Base-by-base conservation (phyloP, 2,888 invertebrate genomes). In the Synanthedon myopaeformis region DNA sequence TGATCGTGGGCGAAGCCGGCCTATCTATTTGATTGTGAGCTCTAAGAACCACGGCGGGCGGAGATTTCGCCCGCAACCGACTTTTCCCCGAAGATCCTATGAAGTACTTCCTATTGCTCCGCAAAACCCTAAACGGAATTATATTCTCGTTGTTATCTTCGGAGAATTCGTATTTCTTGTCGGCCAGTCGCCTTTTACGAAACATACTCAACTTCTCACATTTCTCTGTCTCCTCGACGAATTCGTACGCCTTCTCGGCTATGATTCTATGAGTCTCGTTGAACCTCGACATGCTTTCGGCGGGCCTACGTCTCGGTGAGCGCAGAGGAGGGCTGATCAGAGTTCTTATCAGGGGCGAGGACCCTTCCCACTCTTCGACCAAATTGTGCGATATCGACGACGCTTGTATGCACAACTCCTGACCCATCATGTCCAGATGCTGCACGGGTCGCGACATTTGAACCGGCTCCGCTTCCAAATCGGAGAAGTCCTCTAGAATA, bases 161-260 rank as follows among this genome's bases (percentile, higher is more conserved):
- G 0, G 94, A 94, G 70, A 96, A 96, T 70, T 96, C 96, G 71
- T 96, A 96, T 73, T 96, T 96, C 74, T 96, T 96, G 67, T 96
- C 96, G 0, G 96, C 96, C 53, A 96, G 79, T 6, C 96, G 90
- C 53, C 95, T 90, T 71, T 95, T 94, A 6, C 96, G 89, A 69
- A 94, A 95, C 67, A 92, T 93, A 65, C 94, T 94, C n/a, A 96
- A 89, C 68, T 95, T 95, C 70, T 95, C 95, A 68, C 93, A 94
- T 60, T 94, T 94, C 62, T 94, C 94, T 5, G 92, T 90, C 63
- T 95, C 95, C 65, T 95, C 95, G 1, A 92, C 94, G 67, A 95
- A 95, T 70, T 95, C 95, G 72, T 96, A 95, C 0, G 94, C 93
- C 79, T 93, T 92, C 67, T 91, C 94, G 1, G 91, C 93, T 67